Conservation (phyloP, 2,797 vertebrate genomes). For the Muscicapa striata region DNA sequence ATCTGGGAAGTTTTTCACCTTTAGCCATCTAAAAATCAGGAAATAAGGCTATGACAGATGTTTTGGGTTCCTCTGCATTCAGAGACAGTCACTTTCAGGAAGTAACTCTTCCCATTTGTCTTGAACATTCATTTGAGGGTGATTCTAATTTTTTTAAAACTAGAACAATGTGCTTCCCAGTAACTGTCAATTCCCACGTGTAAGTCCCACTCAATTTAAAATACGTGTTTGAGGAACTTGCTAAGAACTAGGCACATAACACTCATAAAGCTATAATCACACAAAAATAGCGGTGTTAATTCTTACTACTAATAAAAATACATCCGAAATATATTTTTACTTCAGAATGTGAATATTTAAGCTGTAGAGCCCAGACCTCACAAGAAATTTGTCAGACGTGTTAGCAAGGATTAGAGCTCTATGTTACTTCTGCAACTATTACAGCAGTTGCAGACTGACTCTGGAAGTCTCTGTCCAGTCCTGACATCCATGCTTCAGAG, state of each 20-base stretch:
- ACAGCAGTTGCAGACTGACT: neutral
- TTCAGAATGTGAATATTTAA: neutral
- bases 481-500: neutral
- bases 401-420: neutral
- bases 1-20: neutral
- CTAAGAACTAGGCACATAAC: neutral
- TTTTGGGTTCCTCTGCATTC: neutral
- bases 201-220: neutral
- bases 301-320: neutral
- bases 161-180: neutral
- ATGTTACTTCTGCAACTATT: neutral
- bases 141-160: neutral
- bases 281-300: neutral
- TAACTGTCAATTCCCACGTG: neutral
- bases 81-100: neutral
- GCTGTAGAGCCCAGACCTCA: neutral
- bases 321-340: neutral
- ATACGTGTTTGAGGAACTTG: neutral
- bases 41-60: neutral
- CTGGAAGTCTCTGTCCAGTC: neutral
- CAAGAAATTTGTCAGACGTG: neutral
- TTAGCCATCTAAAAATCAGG: neutral
- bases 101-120: neutral
- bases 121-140: neutral
- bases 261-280: neutral